Evolutionary conservation across 2,113 vertebrate species (phyloP), one percentile per base, ranked within the genome.

Genomic region (Gnathonemus longibarbis): DNA sequence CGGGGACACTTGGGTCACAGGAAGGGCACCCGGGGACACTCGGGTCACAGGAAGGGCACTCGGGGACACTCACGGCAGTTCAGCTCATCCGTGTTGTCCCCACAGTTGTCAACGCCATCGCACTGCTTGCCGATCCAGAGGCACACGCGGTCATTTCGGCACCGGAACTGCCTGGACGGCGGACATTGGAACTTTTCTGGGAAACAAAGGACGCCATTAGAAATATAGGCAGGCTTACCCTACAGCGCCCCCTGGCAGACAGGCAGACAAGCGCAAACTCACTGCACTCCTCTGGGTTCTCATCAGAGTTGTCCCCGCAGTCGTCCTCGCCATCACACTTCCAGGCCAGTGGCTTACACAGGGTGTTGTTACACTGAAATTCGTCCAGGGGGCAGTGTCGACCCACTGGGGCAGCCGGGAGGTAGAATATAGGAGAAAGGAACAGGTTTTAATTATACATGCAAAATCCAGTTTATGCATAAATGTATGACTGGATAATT

Each of bases 331-430:
- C 98, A 0, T 99, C 98, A 0, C 98, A 99, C 91, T 97, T 98
- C 98, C 98, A 99, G 74, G 97, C 97, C 89, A 98, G 96, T 0
- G 98, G 98, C 89, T 99, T 99, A 93, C 98, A 99, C 91, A 99
- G 92, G 0, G 98, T 98, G 94, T 99, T 99, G 94, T 99, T 98
- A 91, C 98, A 99, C 95, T 99, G 98, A 94, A 98, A 98, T 93
- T 99, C 98, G 0, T 99, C 97, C 94, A 95, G 91, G 87, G 98
- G 98, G 92, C 98, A 99, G 24, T 97, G 97, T 88, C 98, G 95
- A 46, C 96, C 97, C 95, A 95, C 50, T 92, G 92, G 84, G 49
- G 0, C 52, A 70, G 13, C 39, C 87, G 13, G 1, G 6, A 27
- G 35, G 27, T 5, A 42, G 24, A 8, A 90, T 21, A 35, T 31